Evolutionary conservation across 2,113 vertebrate genomes (phyloP), one percentile per base, ranked within the genome.

Genomic region (Ictalurus furcatus): DNA sequence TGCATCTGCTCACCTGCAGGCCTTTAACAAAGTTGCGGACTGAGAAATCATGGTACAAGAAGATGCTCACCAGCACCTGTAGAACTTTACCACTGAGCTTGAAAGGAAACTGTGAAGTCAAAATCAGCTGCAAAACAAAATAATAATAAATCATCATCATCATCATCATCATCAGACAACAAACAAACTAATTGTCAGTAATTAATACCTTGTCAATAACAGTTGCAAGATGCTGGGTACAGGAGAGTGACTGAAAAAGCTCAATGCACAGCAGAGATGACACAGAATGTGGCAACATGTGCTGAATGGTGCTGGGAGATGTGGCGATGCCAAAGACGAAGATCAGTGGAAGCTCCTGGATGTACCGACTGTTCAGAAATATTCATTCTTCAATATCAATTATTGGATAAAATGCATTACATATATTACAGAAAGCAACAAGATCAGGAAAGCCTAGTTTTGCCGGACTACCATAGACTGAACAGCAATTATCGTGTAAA

Each of bases 11-110:
- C 94, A 99, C 98, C 98, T 99, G 97, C 88, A 99, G 92, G 90
- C 98, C 98, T 95, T 98, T 99, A 92, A 99, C 96, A 93, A 99
- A 99, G 92, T 98, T 99, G 85, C 96, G 95, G 87, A 99, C 97
- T 88, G 98, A 99, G 94, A 99, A 99, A 89, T 99, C 98, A 78
- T 99, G 98, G 92, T 97, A 99, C 71, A 99, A 95, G 95, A 99
- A 99, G 93, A 99, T 96, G 91, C 97, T 97, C 89, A 97, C 95
- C 85, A 99, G 95, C 93, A 99, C 97, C 91, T 98, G 97, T 65
- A 99, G 93, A 59, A 97, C 97, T 92, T 97, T 98, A 23, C 93
- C 96, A 89, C 93, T 97, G 90, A 98, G 94, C 92, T 99, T 99
- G 91, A 99, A 99, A 0, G 97, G 97, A 93, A 97, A 97, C 0